These are phyloP conservation scores for Ips typographus DNA, from an alignment of 1,140 invertebrate genomes.

Conservation along the genomic window DNA sequence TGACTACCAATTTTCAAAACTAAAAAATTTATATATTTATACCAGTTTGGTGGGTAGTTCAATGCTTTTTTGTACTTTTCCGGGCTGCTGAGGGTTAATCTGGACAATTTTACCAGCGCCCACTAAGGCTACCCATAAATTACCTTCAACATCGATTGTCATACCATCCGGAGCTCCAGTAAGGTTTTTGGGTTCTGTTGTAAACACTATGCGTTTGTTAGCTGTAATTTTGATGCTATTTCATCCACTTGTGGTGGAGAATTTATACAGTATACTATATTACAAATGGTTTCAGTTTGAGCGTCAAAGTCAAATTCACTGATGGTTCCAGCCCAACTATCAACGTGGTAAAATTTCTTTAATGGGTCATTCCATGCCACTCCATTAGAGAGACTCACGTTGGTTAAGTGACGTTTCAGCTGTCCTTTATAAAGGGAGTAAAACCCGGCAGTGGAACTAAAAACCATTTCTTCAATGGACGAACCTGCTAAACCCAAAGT, in stretches of 20 bases:
- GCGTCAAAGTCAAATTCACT: constrained; percentile 75
- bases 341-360: constrained; percentile 74
- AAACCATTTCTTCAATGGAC: no score
- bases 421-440: no score
- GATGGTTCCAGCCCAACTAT: constrained; percentile 65
- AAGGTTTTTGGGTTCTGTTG: constrained; percentile 30
- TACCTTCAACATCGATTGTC: constrained; percentile 66
- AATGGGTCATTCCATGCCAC: constrained; percentile 71
- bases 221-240: constrained; percentile 22
- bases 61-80: constrained; percentile 42
- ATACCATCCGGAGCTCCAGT: constrained; percentile 64
- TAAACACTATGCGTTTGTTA: constrained; percentile 42
- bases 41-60: constrained; percentile 45
- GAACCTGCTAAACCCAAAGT: no score
- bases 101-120: constrained; percentile 47
- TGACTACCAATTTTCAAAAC: not conserved
- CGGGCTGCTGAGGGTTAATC: constrained; percentile 48
- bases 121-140: constrained; percentile 66
- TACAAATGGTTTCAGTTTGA: constrained; percentile 59
- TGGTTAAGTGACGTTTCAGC: not conserved
- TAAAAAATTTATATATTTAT: constrained; percentile 2
- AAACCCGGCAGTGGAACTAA: no score
- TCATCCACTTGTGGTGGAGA: not conserved
- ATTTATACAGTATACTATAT: not conserved
- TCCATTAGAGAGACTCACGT: constrained; percentile 75